Percentiles rank a stretch among this genome's conserved stretches.
Conservation (phyloP, 2,797 vertebrate species). For the Catharus ustulatus region DNA sequence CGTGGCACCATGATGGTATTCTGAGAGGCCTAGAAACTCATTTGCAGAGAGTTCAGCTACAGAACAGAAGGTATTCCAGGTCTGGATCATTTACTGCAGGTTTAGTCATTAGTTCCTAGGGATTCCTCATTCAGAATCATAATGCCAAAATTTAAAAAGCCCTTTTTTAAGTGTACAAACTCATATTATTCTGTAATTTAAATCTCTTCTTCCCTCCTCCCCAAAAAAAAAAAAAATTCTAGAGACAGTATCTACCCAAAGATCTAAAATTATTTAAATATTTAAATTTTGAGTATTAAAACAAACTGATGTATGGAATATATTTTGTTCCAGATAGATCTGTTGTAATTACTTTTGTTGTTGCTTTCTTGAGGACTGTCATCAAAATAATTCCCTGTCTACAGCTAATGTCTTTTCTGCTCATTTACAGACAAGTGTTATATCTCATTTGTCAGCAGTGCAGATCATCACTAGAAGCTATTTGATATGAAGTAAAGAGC, state of each 20-base stretch:
- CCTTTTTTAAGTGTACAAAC: background rate
- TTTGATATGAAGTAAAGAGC: background rate
- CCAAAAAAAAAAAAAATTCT: background rate
- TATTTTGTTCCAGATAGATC: background rate
- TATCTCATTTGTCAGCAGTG: background rate
- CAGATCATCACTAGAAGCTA: background rate
- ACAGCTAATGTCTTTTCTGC: background rate
- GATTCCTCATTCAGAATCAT: background rate
- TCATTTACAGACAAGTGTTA: background rate
- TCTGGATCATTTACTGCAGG: background rate
- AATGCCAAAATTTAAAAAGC: background rate
- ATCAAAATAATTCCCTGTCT: background rate
- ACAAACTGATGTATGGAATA: background rate
- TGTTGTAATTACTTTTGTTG: background rate
- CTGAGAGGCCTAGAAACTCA: background rate
- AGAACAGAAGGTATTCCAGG: background rate
- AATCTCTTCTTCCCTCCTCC: background rate
- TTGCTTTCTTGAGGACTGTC: background rate
- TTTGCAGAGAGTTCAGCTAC: background rate
- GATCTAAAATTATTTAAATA: background rate
- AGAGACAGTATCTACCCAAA: background rate
- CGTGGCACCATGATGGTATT: background rate
- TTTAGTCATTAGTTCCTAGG: background rate
- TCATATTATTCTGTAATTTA: background rate
- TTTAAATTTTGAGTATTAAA: background rate